Evolutionary conservation across 2,113 vertebrate species (phyloP).

Genomic region (Empidonax traillii): DNA sequence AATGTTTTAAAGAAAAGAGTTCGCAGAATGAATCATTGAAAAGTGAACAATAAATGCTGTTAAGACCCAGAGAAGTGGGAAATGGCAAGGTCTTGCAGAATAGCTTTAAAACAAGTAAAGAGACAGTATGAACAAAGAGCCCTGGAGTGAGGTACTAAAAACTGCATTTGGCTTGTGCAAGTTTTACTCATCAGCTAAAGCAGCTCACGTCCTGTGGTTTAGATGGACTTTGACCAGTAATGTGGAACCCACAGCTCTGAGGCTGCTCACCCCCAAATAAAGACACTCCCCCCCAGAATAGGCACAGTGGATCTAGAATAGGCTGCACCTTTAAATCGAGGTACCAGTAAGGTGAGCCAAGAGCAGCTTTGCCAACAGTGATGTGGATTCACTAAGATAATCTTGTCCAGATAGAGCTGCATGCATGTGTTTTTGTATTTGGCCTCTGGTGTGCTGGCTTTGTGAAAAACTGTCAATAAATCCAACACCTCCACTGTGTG

Average conservation of each 20-base stretch:
- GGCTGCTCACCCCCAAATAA: not conserved
- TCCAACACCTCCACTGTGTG: not conserved
- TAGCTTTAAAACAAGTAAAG: not conserved
- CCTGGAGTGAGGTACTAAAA: not conserved
- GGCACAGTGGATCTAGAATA: not conserved
- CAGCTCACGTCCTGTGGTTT: not conserved
- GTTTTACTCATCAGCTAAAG: not conserved
- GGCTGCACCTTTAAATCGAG: not conserved
- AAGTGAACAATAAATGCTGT: not conserved
- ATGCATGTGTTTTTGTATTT: not conserved
- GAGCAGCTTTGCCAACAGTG: not conserved
- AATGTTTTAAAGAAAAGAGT: not conserved
- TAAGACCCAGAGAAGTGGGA: not conserved
- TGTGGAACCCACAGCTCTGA: not conserved
- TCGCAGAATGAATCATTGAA: not conserved
- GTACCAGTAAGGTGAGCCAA: not conserved
- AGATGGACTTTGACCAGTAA: not conserved
- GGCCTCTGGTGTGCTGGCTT: not conserved
- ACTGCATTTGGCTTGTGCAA: not conserved
- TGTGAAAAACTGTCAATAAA: not conserved
- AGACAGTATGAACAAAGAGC: not conserved
- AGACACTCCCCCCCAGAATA: not conserved
- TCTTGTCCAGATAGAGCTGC: not conserved
- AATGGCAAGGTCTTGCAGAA: not conserved
- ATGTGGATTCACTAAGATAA: not conserved